Base-by-base conservation (phyloP, 2,888 invertebrate genomes). In the Belgica antarctica region DNA sequence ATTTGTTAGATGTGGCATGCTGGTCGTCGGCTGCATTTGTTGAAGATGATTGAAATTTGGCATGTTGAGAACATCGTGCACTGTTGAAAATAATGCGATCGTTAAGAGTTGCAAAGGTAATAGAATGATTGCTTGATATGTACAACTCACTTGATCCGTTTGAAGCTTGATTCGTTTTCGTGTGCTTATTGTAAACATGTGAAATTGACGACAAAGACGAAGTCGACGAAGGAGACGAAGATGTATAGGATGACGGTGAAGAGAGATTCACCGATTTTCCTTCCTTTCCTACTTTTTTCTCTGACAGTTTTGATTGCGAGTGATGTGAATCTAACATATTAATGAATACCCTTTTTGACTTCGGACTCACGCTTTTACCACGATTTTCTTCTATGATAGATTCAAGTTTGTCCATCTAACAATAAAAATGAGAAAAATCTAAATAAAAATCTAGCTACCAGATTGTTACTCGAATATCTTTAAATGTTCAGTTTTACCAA, bases 81-180 rank as follows among this genome's bases (percentile, higher is more conserved):
- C 80, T 80, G 12, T n/a, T n/a, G 62, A 62, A 28, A 31, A 31
- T 1, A 28, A 34, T 62, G 1, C 28, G 12, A 62, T 34, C 10
- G 24, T 61, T 12, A 24, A 27, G 34, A 46, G 10, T 22, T 46
- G 31, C 41, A 1, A 1, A 46, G 27, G 27, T 36, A 22, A 46
- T n/a, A 12, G 4, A 46, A 4, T 7, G n/a, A n/a, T n/a, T n/a
- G n/a, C n/a, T n/a, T 47, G 80, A 80, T 80, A 79, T 80, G 79
- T 81, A 83, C n/a, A n/a, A n/a, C 85, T 82, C 80, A 87, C 87
- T 86, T 75, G 86, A 83, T 77, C 87, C 87, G 76, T 87, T 87
- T 61, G 86, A 78, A 27, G 81, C 15, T n/a, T 70, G 70, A n/a
- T 28, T 24, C 24, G 22, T 22, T 19, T 41, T 59, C 41, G 36